Percentiles rank a stretch among this genome's conserved stretches.
These are phyloP conservation scores for Artibeus lituratus DNA, from an alignment of 2,797 vertebrate genomes.

Conservation along the genomic window DNA sequence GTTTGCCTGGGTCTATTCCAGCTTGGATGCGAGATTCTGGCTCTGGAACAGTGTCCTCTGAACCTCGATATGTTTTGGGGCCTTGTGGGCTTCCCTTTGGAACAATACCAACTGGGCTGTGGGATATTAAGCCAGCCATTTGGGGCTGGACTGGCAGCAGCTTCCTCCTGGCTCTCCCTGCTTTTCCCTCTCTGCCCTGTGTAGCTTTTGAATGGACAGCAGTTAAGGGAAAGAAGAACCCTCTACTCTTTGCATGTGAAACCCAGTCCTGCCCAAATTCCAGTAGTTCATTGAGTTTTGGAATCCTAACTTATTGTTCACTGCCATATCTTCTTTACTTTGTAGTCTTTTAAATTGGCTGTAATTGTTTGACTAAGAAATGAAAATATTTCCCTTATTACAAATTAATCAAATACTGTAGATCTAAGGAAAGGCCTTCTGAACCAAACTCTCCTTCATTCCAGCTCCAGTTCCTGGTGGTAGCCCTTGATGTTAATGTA, in stretches of 20 bases:
- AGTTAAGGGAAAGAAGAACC: not conserved
- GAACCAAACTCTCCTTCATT: not conserved
- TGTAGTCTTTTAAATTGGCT: not conserved
- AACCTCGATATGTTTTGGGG: not conserved
- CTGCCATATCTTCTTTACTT: not conserved
- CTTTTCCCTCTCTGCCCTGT: not conserved
- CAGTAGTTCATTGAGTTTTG: not conserved
- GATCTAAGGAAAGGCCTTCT: not conserved
- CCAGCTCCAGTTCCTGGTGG: not conserved
- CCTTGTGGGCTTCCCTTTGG: not conserved
- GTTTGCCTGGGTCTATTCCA: not conserved
- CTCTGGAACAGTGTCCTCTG: not conserved
- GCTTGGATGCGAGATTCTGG: not conserved
- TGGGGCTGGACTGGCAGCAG: not conserved
- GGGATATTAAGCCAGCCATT: not conserved
- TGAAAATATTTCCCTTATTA: not conserved
- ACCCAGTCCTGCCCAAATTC: not conserved
- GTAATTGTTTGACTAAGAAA: not conserved
- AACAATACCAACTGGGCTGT: accelerated
- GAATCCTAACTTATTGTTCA: not conserved
- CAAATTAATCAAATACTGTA: not conserved
- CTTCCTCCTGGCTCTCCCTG: not conserved
- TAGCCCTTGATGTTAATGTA: not conserved
- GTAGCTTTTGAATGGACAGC: not conserved
- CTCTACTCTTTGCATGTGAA: not conserved